Evolutionary conservation across 1,140 invertebrate species (phyloP).

Genomic region (Anastatus disparis): DNA sequence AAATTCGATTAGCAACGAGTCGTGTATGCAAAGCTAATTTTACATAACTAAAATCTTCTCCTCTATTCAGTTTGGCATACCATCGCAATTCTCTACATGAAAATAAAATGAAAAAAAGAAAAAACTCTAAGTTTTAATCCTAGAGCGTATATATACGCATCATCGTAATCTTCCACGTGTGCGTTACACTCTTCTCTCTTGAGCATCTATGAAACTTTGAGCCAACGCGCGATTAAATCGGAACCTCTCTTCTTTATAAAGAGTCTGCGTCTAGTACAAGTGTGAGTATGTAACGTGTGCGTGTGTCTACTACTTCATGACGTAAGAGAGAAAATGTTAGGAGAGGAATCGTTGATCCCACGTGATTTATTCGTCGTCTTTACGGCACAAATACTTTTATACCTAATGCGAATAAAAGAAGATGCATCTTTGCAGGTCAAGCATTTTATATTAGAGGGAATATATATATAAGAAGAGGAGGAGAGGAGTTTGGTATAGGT

Average conservation of each 20-base stretch:
- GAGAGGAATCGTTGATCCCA: slow-evolving; percentile 40
- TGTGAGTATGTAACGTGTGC: no score
- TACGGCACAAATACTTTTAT: background rate
- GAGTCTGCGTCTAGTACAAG: no score
- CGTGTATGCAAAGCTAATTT: slow-evolving; percentile 28
- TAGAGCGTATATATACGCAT: background rate
- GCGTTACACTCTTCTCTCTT: no score
- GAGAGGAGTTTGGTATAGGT: no score
- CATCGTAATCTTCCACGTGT: background rate
- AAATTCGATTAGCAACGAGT: slow-evolving; percentile 12
- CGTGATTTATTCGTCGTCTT: slow-evolving; percentile 38
- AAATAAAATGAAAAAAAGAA: no score
- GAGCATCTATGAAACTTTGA: no score
- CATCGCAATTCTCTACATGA: background rate
- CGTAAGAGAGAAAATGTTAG: slow-evolving; percentile 28
- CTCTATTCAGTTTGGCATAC: no score
- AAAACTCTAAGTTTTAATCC: no score
- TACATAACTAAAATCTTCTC: slow-evolving; percentile 5
- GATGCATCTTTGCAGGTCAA: no score
- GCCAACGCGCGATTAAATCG: slow-evolving; percentile 29
- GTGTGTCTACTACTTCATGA: background rate
- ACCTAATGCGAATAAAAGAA: background rate
- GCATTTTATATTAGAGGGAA: no score
- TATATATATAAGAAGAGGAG: background rate
- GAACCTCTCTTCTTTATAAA: no score